Evolutionary conservation across 2,797 vertebrate genomes (phyloP).

Genomic region (Cossypha niveicapilla): DNA sequence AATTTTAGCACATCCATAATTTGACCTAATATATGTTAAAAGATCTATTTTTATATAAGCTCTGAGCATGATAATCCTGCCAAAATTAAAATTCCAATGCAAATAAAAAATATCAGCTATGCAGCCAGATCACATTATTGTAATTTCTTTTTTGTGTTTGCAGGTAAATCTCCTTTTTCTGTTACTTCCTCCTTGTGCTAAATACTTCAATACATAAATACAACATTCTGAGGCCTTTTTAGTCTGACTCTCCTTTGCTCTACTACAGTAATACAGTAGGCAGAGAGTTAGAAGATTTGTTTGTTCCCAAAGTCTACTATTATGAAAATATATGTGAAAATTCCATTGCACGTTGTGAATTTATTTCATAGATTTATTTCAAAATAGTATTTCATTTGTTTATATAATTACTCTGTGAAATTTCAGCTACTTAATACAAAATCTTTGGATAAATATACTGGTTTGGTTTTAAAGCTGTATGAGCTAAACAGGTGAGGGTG

Average conservation of each 20-base stretch:
- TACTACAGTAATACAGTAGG: not conserved
- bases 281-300: not conserved
- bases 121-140: not conserved
- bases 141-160: not conserved
- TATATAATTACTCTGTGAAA: not conserved
- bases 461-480: not conserved
- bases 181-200: not conserved
- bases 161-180: not conserved
- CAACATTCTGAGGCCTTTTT: not conserved
- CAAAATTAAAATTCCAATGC: not conserved
- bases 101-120: not conserved
- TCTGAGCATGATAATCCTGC: not conserved
- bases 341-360: not conserved
- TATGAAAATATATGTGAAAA: not conserved
- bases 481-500: not conserved
- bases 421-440: not conserved
- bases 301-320: not conserved
- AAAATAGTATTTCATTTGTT: not conserved
- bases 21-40: not conserved
- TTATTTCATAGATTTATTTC: not conserved
- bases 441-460: not conserved
- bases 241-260: not conserved
- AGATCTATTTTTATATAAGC: not conserved
- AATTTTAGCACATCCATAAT: not conserved
- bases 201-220: not conserved